Evolutionary conservation across 2,113 vertebrate genomes (phyloP).

Genomic region (Pteruthius melanotis): DNA sequence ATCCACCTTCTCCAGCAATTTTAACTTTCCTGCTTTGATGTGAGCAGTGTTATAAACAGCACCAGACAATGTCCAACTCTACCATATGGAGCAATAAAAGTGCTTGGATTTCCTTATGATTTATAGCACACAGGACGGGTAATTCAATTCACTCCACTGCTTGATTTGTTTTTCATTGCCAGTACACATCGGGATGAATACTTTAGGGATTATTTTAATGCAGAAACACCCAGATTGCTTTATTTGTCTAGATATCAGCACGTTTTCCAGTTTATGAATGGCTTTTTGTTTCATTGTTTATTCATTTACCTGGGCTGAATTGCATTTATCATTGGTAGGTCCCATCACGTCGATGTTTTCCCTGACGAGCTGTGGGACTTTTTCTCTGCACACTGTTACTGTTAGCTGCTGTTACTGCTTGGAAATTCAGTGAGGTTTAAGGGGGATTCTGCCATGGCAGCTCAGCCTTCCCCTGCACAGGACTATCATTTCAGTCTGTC

Average conservation of each 20-base stretch:
- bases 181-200: constrained; percentile 18
- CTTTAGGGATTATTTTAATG: constrained; percentile 30
- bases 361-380: neutral
- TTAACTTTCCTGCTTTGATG: constrained; percentile 10
- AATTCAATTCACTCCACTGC: constrained; percentile 41
- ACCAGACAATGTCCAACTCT: constrained; percentile 21
- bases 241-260: constrained; percentile 32
- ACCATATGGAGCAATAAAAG: neutral
- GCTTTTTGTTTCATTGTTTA: constrained; percentile 26
- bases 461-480: neutral
- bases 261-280: constrained; percentile 16
- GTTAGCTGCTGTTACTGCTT: neutral
- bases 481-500: neutral
- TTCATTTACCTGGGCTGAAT: constrained; percentile 27
- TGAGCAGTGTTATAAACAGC: neutral
- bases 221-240: constrained; percentile 32
- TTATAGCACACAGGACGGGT: neutral
- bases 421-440: neutral
- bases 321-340: constrained; percentile 30
- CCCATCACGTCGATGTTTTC: neutral
- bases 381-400: neutral
- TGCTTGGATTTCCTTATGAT: neutral
- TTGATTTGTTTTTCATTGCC: constrained; percentile 42
- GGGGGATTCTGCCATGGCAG: neutral
- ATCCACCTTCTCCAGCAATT: neutral